Percentiles rank a stretch among this genome's conserved stretches.
Conservation (phyloP, 2,888 invertebrate species). For the Drosophila pseudotalamancana region DNA sequence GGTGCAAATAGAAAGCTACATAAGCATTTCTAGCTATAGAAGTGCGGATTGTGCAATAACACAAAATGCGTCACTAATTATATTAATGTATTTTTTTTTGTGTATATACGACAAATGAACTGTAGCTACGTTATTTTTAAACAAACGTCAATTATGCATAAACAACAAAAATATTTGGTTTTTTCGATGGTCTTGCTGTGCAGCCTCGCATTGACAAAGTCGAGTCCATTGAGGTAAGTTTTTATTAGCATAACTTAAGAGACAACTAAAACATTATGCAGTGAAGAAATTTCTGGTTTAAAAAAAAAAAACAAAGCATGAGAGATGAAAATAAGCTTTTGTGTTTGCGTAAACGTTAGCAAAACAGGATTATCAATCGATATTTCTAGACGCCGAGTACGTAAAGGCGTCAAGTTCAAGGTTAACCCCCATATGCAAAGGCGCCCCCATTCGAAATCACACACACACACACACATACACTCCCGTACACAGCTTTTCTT, state of each 20-base stretch:
- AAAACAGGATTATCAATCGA: conserved; percentile 35
- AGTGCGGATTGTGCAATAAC: neutral
- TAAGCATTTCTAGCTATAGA: neutral
- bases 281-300: conserved; percentile 29
- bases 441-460: conserved; percentile 12
- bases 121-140: conserved; percentile 31
- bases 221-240: conserved; percentile 44
- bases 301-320: conserved; percentile 17
- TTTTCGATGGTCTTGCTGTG: conserved; percentile 24
- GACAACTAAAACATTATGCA: neutral
- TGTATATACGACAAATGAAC: conserved; percentile 21
- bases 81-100: too few species aligned
- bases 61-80: conserved; percentile 42
- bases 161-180: conserved; percentile 34
- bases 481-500: conserved; percentile 9
- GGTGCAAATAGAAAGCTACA: neutral
- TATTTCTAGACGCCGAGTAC: conserved; percentile 25
- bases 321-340: neutral
- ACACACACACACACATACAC: too few species aligned
- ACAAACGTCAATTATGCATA: conserved; percentile 39
- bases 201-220: conserved; percentile 17
- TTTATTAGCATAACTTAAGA: neutral
- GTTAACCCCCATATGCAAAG: conserved; percentile 39
- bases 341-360: conserved; percentile 6
- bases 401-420: conserved; percentile 62